phyloP scores from a whole-genome alignment of 2,888 invertebrate genomes.

The Escarpia spicata region DNA sequence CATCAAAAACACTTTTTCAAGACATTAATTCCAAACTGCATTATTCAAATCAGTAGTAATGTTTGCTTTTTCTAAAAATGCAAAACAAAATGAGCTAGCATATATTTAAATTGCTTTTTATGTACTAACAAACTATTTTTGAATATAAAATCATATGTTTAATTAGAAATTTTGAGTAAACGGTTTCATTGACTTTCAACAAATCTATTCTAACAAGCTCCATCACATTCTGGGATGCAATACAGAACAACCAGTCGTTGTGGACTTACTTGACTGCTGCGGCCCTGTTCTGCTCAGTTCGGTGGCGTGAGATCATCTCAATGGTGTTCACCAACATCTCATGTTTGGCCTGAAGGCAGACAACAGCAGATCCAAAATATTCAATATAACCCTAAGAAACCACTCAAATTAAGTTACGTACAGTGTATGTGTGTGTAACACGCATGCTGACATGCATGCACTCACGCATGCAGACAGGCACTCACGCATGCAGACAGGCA shows the following conservation, averaged over 20 bases:
- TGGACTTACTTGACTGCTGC: constrained; percentile 53
- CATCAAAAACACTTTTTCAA: too few relatives aligned
- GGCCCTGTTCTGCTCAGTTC: constrained; percentile 58
- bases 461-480: too few relatives aligned
- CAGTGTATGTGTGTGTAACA: too few relatives aligned
- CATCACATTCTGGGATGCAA: neutral
- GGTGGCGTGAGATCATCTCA: constrained; percentile 60
- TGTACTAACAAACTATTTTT: too few relatives aligned
- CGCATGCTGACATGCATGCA: too few relatives aligned
- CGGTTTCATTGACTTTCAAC: neutral
- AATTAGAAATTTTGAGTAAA: neutral
- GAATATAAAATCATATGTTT: too few relatives aligned
- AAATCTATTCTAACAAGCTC: neutral
- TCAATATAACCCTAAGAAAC: neutral
- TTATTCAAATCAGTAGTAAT: too few relatives aligned
- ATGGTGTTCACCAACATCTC: constrained; percentile 60
- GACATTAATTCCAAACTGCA: too few relatives aligned
- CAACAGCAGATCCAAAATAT: neutral
- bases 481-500: too few relatives aligned
- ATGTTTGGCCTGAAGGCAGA: constrained; percentile 56
- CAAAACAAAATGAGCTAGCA: too few relatives aligned
- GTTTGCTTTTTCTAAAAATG: too few relatives aligned
- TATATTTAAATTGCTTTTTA: too few relatives aligned
- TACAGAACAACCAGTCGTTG: neutral
- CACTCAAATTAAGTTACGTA: neutral